Evolutionary conservation across 2,113 vertebrate genomes (phyloP).

Genomic region (Prochilodus magdalenae): DNA sequence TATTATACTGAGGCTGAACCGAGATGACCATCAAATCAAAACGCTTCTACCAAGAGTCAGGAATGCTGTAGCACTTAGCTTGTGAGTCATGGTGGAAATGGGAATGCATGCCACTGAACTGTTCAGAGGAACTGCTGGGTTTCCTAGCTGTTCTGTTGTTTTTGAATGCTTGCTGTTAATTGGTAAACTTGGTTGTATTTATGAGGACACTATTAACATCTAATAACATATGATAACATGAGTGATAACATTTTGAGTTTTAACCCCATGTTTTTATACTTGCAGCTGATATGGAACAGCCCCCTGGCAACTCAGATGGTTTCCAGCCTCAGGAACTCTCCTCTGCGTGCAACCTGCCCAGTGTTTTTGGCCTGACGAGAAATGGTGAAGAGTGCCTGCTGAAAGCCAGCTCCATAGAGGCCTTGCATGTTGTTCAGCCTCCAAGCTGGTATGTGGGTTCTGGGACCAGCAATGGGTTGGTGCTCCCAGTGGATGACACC

Average conservation of each 20-base stretch:
- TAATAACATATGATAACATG: too few species aligned
- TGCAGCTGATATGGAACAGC: slow-evolving; percentile 81
- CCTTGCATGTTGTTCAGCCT: slow-evolving; percentile 62
- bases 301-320: slow-evolving; percentile 70
- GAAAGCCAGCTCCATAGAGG: slow-evolving; percentile 60
- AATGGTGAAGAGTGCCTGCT: slow-evolving; percentile 68
- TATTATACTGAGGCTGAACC: too few species aligned
- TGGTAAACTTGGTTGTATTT: too few species aligned
- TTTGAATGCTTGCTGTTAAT: slow-evolving; percentile 14
- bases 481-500: slow-evolving; percentile 61
- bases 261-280: neutral
- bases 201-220: too few species aligned
- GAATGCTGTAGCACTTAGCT: neutral
- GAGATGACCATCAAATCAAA: too few species aligned
- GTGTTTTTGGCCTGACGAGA: slow-evolving; percentile 69
- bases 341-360: slow-evolving; percentile 63
- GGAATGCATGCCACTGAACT: too few species aligned
- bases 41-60: too few species aligned
- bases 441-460: slow-evolving; percentile 71
- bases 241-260: too few species aligned
- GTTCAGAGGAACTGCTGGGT: too few species aligned
- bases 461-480: slow-evolving; percentile 54
- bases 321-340: slow-evolving; percentile 78
- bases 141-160: neutral
- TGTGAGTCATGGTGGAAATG: too few species aligned